Conservation (phyloP, 2,113 vertebrate species). For the Corythoichthys haematopterus region DNA sequence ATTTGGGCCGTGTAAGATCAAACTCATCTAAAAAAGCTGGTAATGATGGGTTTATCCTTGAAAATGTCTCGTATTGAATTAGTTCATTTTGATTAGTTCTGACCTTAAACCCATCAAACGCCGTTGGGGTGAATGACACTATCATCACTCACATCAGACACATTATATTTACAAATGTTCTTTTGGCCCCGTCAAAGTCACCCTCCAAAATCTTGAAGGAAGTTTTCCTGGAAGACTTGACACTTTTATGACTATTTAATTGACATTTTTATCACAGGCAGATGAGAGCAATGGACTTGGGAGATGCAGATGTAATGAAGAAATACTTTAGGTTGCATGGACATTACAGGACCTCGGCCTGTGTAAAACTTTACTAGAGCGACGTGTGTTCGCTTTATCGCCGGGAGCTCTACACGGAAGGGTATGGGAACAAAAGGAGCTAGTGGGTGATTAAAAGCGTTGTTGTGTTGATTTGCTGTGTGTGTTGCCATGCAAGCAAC, state of each 20-base stretch:
- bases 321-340: conserved; percentile 15
- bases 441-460: conserved; percentile 45
- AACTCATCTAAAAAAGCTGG: no score
- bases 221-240: neutral
- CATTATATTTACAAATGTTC: no score
- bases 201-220: neutral
- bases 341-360: conserved; percentile 5
- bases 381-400: conserved; percentile 18
- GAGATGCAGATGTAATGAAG: conserved; percentile 27
- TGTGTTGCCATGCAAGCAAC: conserved; percentile 52
- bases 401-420: conserved; percentile 6
- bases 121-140: no score
- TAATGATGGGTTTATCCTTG: no score
- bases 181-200: neutral
- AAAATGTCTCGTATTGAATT: no score
- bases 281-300: conserved; percentile 6
- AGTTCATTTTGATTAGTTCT: no score
- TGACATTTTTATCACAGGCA: conserved; percentile 18
- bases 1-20: no score
- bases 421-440: conserved; percentile 32
- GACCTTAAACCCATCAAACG: no score
- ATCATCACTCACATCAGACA: no score
- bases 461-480: conserved; percentile 59
- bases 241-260: neutral
- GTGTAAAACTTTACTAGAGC: conserved; percentile 13